Conservation (phyloP, 2,888 invertebrate species). For the Hypsopygia costalis region DNA sequence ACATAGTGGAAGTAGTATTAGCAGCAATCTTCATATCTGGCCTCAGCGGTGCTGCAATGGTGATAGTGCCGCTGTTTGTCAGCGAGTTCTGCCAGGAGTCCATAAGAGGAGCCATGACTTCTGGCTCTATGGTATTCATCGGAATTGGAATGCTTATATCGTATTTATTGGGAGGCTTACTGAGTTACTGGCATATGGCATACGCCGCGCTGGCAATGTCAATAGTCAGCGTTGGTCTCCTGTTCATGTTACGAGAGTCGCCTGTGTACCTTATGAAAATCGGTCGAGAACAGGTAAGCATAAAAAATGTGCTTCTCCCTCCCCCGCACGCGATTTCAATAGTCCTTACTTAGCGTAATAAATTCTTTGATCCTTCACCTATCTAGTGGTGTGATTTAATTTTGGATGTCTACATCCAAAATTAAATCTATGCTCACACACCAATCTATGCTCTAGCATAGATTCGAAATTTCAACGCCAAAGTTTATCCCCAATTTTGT, state of each 20-base stretch:
- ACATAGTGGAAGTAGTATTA: conserved; percentile 44
- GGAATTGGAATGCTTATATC: conserved; percentile 51
- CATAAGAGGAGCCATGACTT: conserved; percentile 52
- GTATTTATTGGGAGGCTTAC: conserved; percentile 46
- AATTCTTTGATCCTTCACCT: too few species aligned
- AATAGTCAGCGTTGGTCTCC: conserved; percentile 26
- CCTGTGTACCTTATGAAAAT: conserved; percentile 50
- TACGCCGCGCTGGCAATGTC: conserved; percentile 39
- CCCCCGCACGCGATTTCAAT: too few species aligned
- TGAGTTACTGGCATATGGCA: conserved; percentile 43
- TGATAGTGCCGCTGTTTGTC: conserved; percentile 45
- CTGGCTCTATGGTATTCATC: conserved; percentile 44
- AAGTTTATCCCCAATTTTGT: too few species aligned
- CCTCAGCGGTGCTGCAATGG: conserved; percentile 34
- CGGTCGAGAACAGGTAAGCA: conserved; percentile 43
- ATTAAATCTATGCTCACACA: too few species aligned
- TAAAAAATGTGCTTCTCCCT: too few species aligned
- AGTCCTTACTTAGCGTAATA: too few species aligned
- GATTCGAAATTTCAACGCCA: too few species aligned
- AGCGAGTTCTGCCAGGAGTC: conserved; percentile 57
- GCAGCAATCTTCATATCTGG: conserved; percentile 49
- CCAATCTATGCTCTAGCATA: too few species aligned
- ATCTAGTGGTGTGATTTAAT: too few species aligned
- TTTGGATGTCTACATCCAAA: too few species aligned
- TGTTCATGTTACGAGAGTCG: conserved; percentile 45